These are phyloP conservation scores for Coracopsis vasa DNA, from an alignment of 2,113 vertebrate species.

Conservation along the genomic window DNA sequence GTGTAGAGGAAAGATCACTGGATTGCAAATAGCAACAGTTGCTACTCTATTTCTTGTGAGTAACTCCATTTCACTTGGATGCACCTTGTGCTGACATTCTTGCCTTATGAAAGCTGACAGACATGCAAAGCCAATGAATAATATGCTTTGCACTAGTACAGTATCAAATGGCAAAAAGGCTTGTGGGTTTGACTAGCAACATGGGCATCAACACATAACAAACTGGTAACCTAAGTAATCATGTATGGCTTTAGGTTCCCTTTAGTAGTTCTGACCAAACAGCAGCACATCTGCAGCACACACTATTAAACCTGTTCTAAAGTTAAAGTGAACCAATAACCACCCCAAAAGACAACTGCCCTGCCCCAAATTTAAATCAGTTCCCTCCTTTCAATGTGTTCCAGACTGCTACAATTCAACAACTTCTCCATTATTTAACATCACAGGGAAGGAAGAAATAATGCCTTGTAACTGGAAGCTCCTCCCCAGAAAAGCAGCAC, in stretches of 20 bases:
- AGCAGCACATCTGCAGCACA: not conserved
- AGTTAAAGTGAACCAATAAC: not conserved
- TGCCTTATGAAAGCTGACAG: constrained; percentile 64
- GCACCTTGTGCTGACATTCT: constrained; percentile 49
- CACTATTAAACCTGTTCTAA: not conserved
- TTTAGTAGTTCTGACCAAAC: not conserved
- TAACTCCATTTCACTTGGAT: constrained; percentile 57
- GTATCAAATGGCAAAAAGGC: constrained; percentile 57
- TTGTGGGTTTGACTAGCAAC: constrained; percentile 74
- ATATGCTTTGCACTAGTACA: constrained; percentile 28
- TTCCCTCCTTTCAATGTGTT: not conserved
- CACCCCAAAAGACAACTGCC: not conserved
- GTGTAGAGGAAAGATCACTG: constrained; percentile 43
- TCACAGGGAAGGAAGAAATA: not conserved
- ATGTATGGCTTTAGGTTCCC: not conserved
- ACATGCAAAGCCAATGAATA: constrained; percentile 43
- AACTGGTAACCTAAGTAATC: constrained; percentile 36
- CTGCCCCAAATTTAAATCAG: not conserved
- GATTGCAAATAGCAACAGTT: constrained; percentile 79
- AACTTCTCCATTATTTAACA: not conserved
- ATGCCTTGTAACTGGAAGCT: not conserved
- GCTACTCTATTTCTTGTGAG: constrained; percentile 44
- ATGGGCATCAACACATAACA: constrained; percentile 37
- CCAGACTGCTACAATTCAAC: not conserved
- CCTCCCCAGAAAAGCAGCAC: not conserved